Conservation (phyloP, 1,140 invertebrate species). For the Trissolcus basalis region DNA sequence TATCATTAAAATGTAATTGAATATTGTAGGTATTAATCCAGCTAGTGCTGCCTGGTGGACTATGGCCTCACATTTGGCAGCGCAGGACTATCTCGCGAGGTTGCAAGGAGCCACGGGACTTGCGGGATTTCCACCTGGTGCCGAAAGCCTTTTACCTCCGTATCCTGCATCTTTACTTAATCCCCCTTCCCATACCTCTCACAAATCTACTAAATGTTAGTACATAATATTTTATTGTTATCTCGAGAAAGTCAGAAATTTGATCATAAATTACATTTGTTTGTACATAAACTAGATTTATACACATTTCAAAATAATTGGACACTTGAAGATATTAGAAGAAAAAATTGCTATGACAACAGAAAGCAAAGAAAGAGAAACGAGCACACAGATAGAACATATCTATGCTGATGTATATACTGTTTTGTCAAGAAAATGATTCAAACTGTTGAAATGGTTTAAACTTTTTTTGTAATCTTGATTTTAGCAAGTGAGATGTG, state of each 20-base stretch:
- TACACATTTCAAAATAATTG: no score
- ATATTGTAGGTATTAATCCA: constrained; percentile 70
- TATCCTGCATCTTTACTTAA: constrained; percentile 74
- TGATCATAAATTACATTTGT: not conserved
- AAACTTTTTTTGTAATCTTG: no score
- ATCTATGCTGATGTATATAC: no score
- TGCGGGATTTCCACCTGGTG: constrained; percentile 79
- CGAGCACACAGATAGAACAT: no score
- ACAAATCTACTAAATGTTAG: constrained; percentile 75
- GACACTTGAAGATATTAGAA: no score
- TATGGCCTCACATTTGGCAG: constrained; percentile 89
- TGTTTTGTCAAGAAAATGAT: no score
- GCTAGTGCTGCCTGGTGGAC: constrained; percentile 90
- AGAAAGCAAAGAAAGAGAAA: no score
- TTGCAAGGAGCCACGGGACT: constrained; percentile 84
- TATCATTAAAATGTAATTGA: not conserved
- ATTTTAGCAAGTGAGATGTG: no score
- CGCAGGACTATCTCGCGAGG: constrained; percentile 88
- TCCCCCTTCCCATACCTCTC: constrained; percentile 72
- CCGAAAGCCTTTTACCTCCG: constrained; percentile 74
- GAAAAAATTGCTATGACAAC: no score
- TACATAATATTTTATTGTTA: constrained; percentile 16
- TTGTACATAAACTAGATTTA: no score
- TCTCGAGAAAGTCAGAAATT: not conserved
- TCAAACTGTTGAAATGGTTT: no score